Base-by-base conservation (phyloP, 2,797 vertebrate genomes). In the Mormyrus proboscirostris region DNA sequence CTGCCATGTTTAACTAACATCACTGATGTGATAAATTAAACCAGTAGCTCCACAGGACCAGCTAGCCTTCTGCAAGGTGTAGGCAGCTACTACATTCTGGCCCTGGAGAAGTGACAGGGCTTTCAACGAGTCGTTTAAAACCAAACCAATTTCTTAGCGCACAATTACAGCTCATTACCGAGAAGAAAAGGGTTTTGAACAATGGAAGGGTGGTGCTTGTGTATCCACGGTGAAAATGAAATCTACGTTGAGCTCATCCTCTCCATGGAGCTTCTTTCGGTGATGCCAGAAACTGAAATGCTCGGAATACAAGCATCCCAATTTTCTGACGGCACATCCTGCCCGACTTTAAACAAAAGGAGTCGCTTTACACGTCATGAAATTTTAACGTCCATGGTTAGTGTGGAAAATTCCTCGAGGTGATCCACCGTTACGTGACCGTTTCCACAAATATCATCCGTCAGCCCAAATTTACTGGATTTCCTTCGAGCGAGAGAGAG, bases 391-490 rank as follows among this genome's bases (percentile, higher is more conserved):
- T 95, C 94, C 94, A 95, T 95, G 96, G 94, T 96, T 96, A 95
- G 95, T 94, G 95, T 93, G 93, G 94, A 96, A 96, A 96, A 95
- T 95, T 95, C 95, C 96, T 96, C 93, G 94, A 95, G 95, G 95
- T 96, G 95, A 96, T 94, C 94, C 95, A 95, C 95, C 95, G 95
- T 97, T 96, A 94, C 96, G 95, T 96, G 94, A 95, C 93, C 93
- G 95, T 96, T 96, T 95, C 95, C 94, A 93, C 95, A 96, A 95
- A 96, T 96, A 96, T 96, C 95, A 95, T 95, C 94, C 96, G 96
- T 96, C 95, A 95, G 93, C 94, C 95, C 95, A 94, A 95, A 95
- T 96, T 95, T 96, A 94, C 93, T 96, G 92, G 93, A 93, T 94
- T 95, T 92, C 93, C 94, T 92, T 93, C 94, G 47, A 89, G 92